Conservation (phyloP, 2,888 invertebrate genomes). For the Branchellion lobata region DNA sequence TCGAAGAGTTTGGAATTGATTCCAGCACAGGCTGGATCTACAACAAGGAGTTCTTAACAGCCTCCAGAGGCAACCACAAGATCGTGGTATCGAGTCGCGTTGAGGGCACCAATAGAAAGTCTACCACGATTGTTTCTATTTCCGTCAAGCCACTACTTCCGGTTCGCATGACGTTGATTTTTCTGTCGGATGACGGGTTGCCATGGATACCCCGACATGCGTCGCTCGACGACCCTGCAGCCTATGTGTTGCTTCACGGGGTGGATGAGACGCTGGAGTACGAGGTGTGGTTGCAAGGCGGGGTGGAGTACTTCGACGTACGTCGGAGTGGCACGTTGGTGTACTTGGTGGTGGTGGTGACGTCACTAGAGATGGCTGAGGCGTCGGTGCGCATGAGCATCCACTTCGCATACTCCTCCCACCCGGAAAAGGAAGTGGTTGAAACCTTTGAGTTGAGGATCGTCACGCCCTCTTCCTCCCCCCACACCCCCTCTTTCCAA, state of each 20-base stretch:
- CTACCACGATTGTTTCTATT: neutral
- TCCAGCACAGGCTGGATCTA: neutral
- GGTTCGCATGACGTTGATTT: neutral
- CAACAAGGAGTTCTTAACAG: neutral
- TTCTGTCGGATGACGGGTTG: neutral
- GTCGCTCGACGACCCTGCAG: neutral
- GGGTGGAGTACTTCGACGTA: neutral
- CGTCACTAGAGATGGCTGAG: neutral
- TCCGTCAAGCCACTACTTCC: neutral
- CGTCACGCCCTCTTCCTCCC: neutral
- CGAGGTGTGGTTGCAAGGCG: neutral
- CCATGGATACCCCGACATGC: neutral
- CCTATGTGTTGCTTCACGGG: neutral
- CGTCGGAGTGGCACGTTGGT: neutral
- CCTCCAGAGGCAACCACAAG: neutral
- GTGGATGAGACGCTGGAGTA: neutral
- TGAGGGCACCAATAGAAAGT: neutral
- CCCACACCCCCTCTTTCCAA: neutral
- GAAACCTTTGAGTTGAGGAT: neutral
- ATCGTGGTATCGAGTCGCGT: neutral
- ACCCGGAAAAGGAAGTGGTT: neutral
- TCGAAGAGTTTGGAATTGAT: neutral
- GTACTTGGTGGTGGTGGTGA: constrained; percentile 2
- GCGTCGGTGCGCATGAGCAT: neutral
- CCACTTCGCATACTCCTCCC: neutral